Conservation (phyloP, 2,888 invertebrate genomes). For the Drosophila kambysellisi region DNA sequence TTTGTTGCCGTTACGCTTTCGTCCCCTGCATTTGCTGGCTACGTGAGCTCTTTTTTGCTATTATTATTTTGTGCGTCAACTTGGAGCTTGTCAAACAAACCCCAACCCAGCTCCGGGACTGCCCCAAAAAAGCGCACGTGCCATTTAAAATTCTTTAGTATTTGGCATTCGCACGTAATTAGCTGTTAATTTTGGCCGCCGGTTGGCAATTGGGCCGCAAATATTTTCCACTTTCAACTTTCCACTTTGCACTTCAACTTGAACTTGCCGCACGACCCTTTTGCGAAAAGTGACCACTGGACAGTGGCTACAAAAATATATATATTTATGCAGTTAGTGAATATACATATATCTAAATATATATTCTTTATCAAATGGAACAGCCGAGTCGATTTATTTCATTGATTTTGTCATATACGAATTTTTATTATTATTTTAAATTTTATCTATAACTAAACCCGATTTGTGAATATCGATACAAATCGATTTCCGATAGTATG, state of each 20-base stretch:
- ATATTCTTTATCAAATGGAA: neutral
- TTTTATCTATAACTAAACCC: no score
- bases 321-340: neutral
- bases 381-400: neutral
- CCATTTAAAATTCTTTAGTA: slow-evolving; percentile 57
- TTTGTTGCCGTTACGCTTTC: slow-evolving; percentile 33
- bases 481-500: neutral
- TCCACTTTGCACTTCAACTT: slow-evolving; percentile 38
- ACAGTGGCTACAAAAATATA: neutral
- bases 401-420: neutral
- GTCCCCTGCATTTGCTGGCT: slow-evolving; percentile 41
- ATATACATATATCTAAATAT: neutral
- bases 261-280: slow-evolving; percentile 57
- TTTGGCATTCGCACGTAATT: slow-evolving; percentile 71
- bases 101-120: neutral
- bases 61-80: slow-evolving; percentile 40
- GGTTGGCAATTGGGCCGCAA: slow-evolving; percentile 20
- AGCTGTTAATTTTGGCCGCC: slow-evolving; percentile 72
- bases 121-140: slow-evolving; percentile 17
- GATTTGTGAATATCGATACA: no score
- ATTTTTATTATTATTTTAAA: neutral
- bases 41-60: slow-evolving; percentile 50
- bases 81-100: slow-evolving; percentile 21
- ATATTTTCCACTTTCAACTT: slow-evolving; percentile 27
- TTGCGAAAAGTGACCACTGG: neutral